These are phyloP conservation scores for Agapornis canus DNA, from an alignment of 2,797 vertebrate genomes.

Conservation along the genomic window DNA sequence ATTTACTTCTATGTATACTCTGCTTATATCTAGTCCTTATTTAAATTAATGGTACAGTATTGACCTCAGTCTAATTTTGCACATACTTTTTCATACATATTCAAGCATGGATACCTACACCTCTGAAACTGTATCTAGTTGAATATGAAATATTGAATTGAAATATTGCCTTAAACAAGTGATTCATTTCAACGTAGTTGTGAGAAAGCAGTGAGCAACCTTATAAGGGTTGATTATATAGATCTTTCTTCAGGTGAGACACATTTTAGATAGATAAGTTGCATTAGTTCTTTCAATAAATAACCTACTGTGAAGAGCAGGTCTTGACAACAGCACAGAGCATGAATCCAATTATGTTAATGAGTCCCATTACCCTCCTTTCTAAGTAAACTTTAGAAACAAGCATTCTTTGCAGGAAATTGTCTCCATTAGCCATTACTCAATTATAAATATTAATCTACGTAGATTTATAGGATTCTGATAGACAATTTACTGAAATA, in stretches of 20 bases:
- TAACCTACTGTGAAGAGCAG: background rate
- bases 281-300: background rate
- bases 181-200: background rate
- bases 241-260: background rate
- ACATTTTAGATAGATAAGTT: background rate
- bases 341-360: background rate
- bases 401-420: background rate
- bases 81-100: background rate
- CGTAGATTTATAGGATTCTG: background rate
- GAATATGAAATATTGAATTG: background rate
- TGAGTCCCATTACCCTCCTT: background rate
- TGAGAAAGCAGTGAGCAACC: background rate
- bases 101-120: background rate
- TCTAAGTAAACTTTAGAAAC: background rate
- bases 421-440: background rate
- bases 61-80: background rate
- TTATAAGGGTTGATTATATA: background rate
- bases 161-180: background rate
- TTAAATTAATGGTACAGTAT: background rate
- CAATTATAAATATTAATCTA: background rate
- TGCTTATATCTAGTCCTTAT: background rate
- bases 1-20: background rate
- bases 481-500: background rate
- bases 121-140: rapidly evolving
- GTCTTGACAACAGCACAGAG: background rate